Evolutionary conservation across 1,140 invertebrate species (phyloP).

Genomic region (Trigoniulus corallinus): DNA sequence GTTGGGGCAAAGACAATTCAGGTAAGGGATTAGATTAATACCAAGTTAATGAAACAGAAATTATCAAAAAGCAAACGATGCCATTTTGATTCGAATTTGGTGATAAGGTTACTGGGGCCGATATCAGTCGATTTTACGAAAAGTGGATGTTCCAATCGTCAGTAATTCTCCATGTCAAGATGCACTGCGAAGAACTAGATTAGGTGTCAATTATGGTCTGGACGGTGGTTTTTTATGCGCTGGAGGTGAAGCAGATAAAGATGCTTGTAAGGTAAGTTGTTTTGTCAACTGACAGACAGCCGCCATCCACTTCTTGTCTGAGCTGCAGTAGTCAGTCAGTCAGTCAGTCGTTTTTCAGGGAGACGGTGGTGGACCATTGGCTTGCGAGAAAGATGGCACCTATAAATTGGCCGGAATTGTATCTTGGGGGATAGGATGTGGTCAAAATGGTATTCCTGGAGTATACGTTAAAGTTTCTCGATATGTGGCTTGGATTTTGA

Average conservation of each 20-base stretch:
- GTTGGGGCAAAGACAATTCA: not conserved
- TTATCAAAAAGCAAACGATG: not conserved
- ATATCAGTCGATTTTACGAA: not conserved
- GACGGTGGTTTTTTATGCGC: not conserved
- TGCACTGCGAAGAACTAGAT: not conserved
- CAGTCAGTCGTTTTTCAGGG: no score
- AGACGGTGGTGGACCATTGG: no score
- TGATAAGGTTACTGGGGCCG: not conserved
- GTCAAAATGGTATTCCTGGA: no score
- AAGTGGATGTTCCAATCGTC: not conserved
- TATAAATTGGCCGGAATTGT: no score
- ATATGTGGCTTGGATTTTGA: no score
- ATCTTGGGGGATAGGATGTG: no score
- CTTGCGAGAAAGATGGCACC: no score
- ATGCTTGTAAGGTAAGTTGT: conserved; percentile 1
- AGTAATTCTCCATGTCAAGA: not conserved
- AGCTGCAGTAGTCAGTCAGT: no score
- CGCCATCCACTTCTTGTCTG: no score
- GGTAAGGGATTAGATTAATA: not conserved
- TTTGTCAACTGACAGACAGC: no score
- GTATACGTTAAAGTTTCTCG: no score
- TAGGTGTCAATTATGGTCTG: not conserved
- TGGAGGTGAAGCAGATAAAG: not conserved
- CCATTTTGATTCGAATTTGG: not conserved
- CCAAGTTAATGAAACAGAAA: not conserved